Evolutionary conservation across 2,113 vertebrate species (phyloP), one percentile per base, ranked within the genome.

Genomic region (Odocoileus virginianus): DNA sequence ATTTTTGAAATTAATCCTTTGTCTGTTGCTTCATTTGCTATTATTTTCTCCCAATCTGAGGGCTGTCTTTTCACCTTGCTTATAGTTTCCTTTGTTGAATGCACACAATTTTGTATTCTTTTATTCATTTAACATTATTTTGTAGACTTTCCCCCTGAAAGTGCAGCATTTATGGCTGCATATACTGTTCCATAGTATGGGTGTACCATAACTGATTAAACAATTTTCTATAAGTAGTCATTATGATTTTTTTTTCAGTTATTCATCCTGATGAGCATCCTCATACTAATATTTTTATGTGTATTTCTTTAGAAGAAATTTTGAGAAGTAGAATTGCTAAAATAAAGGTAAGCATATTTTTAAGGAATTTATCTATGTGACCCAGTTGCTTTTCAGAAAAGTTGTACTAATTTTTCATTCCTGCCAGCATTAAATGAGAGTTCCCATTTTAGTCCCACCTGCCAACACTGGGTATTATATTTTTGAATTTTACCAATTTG

Each of bases 251-350:
- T 93, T 92, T 82, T 71, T 40, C 50, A 54, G 19, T 71, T 79
- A 87, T 94, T 92, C 71, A 83, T 88, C 15, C 5, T 79, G 16
- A 60, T 33, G 58, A 90, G 27, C 17, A 85, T 50, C 33, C 7
- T 81, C 17, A 71, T 54, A 55, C 25, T 87, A n/a, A 71, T 58
- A 30, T n/a, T 82, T 96, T 50, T 89, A 54, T 64, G 60, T 64
- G 0, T 90, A 50, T 95, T 78, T 28, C 55, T 87, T 96, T 78
- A 71, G 71, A 88, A 89, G 40, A 81, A 83, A 97, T 97, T 79
- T 82, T 81, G 60, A 93, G 30, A 71, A 33, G 40, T 95, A 52
- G 27, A 55, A 45, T 71, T 95, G 45, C 55, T 94, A 45, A 89
- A 60, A 87, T 83, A 95, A 84, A 13, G 45, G 10, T 27, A 79